Base-by-base conservation (phyloP, 2,888 invertebrate genomes). In the Lissocephala sabroskyi region DNA sequence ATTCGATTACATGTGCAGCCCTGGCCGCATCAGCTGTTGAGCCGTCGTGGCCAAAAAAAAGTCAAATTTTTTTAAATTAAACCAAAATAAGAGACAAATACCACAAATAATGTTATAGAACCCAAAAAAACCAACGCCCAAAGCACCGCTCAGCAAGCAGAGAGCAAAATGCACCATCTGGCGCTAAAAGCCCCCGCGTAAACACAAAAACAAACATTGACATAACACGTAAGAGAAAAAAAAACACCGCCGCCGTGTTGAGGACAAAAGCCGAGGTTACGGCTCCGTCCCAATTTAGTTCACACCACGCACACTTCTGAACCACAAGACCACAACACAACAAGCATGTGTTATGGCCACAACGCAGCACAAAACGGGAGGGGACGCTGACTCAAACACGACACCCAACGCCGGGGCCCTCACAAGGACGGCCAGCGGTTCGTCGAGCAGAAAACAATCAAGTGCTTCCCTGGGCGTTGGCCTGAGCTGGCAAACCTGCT, bases 401-500 rank as follows among this genome's bases (percentile, higher is more conserved):
- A 10, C 41, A 14, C 47, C 13, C 42, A 45, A 40, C 45, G 49
- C 11, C 45, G 23, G 23, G 29, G n/a, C n/a, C 30, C 4, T n/a
- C n/a, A 18, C 37, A 37, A n/a, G 30, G 17, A 10, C 40, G 6
- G 45, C 44, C 2, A 33, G 44, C 29, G 52, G 48, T n/a, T 41
- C 36, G 30, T n/a, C 39, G 19, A 52, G 48, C 18, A 52, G 67
- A 17, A 77, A 77, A 37, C 53, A 49, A 11, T 66, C 67, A n/a
- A 45, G 28, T 5, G 49, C 62, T 23, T 45, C 45, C 6, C 16
- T 30, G 19, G 45, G 26, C 13, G 40, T 14, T 3, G 26, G 35
- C 10, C 13, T 59, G 45, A 79, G 64, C 53, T 89, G 89, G 89
- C 88, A 89, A 80, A 86, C 87, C 62, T 90, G 89, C 82, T 85